Evolutionary conservation across 2,797 vertebrate genomes (phyloP), one percentile per base, ranked within the genome.

Genomic region (Galago senegalensis): DNA sequence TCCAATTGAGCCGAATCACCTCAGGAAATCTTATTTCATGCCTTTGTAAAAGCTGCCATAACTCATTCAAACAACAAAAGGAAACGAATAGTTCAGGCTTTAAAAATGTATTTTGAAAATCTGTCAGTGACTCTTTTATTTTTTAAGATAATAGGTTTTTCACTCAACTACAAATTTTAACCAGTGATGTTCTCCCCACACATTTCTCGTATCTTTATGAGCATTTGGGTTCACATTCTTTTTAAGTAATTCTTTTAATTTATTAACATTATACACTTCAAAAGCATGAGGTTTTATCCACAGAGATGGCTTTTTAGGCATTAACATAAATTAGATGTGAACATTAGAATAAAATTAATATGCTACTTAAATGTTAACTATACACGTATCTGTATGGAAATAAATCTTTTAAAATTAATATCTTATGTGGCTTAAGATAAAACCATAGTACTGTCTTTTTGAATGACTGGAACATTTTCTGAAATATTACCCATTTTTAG

Each of bases 31-130:
- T 96, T 46, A 95, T 95, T 97, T 90, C 58, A 95, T 89, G 29
- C 20, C 37, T 89, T 60, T 91, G 82, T 94, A 96, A 82, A 58
- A 96, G 65, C 89, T 96, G 53, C 61, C 70, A 7, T 82, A 96
- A 93, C n/a, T 91, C 94, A 95, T 94, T 96, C 87, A 97, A 98
- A 98, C 84, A 94, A 63, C 46, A 96, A 43, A 94, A 95, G 63
- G 72, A 97, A 98, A 97, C 69, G 86, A 98, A 97, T 94, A 94
- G 89, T 96, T 97, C 56, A 94, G 86, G 70, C 60, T 98, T 98
- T 94, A 93, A 97, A 97, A 97, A 97, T 53, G 73, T 96, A 97
- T 97, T 95, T 94, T 94, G 95, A 94, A 37, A 4, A 60, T 31
- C 14, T 93, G 53, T 93, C 89, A 49, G 86, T 97, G 93, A 91